Percentiles rank a stretch among this genome's conserved stretches.
These are phyloP conservation scores for Nettapus auritus DNA, from an alignment of 2,113 vertebrate genomes.

Conservation along the genomic window DNA sequence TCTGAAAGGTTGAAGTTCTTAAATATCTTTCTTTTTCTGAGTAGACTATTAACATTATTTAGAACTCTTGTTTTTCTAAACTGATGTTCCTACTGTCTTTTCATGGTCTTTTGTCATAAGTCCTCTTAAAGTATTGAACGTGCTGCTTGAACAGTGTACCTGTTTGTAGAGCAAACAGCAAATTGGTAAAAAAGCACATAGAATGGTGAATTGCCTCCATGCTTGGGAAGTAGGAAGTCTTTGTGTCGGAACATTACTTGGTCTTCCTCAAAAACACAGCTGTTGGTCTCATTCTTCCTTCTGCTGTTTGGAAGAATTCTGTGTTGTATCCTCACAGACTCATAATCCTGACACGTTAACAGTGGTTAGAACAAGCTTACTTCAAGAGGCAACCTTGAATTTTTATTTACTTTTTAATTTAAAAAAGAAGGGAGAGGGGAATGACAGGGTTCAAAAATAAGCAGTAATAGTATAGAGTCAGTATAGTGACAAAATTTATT, in stretches of 20 bases:
- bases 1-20: background rate
- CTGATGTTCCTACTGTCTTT: constrained; percentile 22
- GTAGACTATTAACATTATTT: constrained; percentile 23
- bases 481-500: background rate
- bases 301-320: background rate
- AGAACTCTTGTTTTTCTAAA: constrained; percentile 28
- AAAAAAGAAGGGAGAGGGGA: background rate
- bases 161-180: background rate
- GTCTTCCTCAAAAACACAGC: background rate
- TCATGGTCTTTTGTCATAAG: constrained; percentile 3
- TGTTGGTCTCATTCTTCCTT: background rate
- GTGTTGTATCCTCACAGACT: background rate
- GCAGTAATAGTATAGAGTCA: background rate
- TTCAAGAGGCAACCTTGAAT: background rate
- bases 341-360: background rate
- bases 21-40: background rate
- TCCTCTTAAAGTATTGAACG: background rate
- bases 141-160: background rate
- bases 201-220: background rate
- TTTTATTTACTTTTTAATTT: background rate
- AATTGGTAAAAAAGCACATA: background rate
- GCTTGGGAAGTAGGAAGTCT: background rate
- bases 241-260: accelerated
- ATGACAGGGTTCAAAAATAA: background rate
- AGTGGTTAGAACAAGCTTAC: background rate